Percentiles rank a stretch among this genome's conserved stretches.
These are phyloP conservation scores for Aegithalos caudatus DNA, from an alignment of 2,113 vertebrate genomes.

Conservation along the genomic window DNA sequence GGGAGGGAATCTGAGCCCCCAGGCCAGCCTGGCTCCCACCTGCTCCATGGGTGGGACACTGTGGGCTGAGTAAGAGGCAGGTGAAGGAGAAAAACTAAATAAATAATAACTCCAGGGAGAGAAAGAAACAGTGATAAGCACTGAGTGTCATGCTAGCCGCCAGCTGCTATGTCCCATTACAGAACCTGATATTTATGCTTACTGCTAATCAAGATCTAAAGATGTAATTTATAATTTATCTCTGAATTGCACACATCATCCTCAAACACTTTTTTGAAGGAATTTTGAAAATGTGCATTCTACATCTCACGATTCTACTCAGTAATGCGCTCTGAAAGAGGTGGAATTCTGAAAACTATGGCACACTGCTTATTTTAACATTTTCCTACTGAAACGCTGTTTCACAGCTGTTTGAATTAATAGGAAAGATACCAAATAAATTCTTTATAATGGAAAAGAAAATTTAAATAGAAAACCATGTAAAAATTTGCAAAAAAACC, in stretches of 20 bases:
- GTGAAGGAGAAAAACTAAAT: conserved; percentile 63
- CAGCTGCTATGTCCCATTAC: conserved; percentile 27
- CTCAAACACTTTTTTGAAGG: conserved; percentile 16
- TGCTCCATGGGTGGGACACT: not conserved
- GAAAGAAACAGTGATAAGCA: conserved; percentile 62
- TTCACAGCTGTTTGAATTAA: not conserved
- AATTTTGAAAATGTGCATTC: conserved; percentile 42
- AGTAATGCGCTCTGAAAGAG: conserved; percentile 34
- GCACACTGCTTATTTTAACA: not conserved
- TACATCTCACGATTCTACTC: conserved; percentile 11
- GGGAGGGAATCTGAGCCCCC: not conserved
- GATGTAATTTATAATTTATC: conserved; percentile 14
- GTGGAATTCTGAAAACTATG: not conserved
- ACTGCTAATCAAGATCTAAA: conserved; percentile 63
- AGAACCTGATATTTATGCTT: conserved; percentile 63
- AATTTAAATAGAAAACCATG: not conserved
- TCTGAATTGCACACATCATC: conserved; percentile 24
- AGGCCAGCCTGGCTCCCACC: not conserved
- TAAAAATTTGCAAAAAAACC: not conserved
- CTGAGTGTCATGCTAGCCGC: conserved; percentile 21
- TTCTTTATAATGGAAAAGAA: not conserved
- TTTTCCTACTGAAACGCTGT: not conserved
- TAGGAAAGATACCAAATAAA: not conserved
- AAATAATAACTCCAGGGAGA: conserved; percentile 65
- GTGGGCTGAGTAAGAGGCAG: not conserved